Evolutionary conservation across 2,797 vertebrate genomes (phyloP), one percentile per base, ranked within the genome.

Genomic region (Gallirallus australis): DNA sequence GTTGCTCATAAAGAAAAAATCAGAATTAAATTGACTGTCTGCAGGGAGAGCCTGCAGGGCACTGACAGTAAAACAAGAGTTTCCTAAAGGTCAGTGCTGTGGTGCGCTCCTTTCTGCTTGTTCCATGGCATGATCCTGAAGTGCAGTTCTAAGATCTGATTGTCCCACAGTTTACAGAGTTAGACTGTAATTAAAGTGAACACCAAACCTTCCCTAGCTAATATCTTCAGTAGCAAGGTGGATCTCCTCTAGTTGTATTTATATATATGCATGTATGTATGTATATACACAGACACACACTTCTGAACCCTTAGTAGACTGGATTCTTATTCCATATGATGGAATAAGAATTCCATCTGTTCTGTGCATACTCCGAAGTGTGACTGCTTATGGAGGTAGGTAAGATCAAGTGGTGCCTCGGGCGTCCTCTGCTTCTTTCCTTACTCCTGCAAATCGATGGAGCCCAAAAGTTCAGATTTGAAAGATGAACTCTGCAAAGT

Each of bases 371-470:
- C 24, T 83, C 3, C 50, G 77, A 78, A 83, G 60, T 30, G 21
- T 54, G 31, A 20, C 18, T 53, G 12, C 11, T 73, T 47, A 16
- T 57, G 31, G 25, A 78, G 4, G 9, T 31, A 37, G 6, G 4
- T 66, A 63, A 30, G 0, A 0, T 47, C 30, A 57, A 42, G 12
- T 31, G 24, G 3, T 85, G 17, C 18, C 15, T 73, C 33, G 0
- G 1, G 25, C 17, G 25, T 70, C 2, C 6, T 89, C 28, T 71
- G 9, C 35, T 59, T 78, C 30, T 68, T 83, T 37, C 7, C 8
- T 75, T 81, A 17, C 9, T 73, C 16, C 24, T 69, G 28, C 15
- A 63, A 45, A 48, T 33, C 0, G 0, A 3, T 24, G 19, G 12
- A 79, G 15, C 4, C 31, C 6, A 6, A 10, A 86, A 70, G 6